Evolutionary conservation across 1,140 invertebrate genomes (phyloP).

Genomic region (Nephila pilipes): DNA sequence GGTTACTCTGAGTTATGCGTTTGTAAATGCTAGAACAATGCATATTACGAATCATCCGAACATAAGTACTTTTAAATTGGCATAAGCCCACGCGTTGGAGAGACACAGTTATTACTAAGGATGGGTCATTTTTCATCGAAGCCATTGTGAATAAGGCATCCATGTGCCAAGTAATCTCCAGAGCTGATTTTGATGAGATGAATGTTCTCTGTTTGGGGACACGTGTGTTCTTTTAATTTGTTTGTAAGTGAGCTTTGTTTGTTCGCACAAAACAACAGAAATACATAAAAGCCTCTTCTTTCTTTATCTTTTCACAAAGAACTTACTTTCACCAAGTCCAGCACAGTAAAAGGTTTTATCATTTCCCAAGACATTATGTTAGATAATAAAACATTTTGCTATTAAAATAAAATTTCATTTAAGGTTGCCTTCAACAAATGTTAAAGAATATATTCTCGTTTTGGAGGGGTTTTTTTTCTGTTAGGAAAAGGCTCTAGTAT

Average conservation of each 20-base stretch:
- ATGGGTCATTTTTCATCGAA: conserved; percentile 18
- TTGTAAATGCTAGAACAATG: conserved; percentile 55
- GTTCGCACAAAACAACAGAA: background rate
- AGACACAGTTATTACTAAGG: conserved; percentile 10
- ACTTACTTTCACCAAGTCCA: too few species aligned
- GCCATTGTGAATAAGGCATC: conserved; percentile 18
- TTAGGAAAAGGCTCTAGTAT: too few species aligned
- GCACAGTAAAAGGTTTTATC: too few species aligned
- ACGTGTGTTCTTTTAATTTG: background rate
- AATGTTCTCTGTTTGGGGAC: background rate
- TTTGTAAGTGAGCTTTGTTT: background rate
- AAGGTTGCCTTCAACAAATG: too few species aligned
- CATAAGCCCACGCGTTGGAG: background rate
- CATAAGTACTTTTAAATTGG: conserved; percentile 38
- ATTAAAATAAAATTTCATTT: too few species aligned
- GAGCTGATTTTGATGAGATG: background rate
- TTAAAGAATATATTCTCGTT: too few species aligned
- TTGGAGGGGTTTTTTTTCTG: too few species aligned
- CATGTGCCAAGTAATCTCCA: background rate
- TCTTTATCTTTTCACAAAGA: too few species aligned
- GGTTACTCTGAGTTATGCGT: conserved; percentile 31
- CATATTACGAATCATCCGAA: background rate
- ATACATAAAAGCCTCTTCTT: too few species aligned
- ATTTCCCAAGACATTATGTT: too few species aligned
- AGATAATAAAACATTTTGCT: too few species aligned